Evolutionary conservation across 2,113 vertebrate species (phyloP).

Genomic region (Xyrauchen texanus): DNA sequence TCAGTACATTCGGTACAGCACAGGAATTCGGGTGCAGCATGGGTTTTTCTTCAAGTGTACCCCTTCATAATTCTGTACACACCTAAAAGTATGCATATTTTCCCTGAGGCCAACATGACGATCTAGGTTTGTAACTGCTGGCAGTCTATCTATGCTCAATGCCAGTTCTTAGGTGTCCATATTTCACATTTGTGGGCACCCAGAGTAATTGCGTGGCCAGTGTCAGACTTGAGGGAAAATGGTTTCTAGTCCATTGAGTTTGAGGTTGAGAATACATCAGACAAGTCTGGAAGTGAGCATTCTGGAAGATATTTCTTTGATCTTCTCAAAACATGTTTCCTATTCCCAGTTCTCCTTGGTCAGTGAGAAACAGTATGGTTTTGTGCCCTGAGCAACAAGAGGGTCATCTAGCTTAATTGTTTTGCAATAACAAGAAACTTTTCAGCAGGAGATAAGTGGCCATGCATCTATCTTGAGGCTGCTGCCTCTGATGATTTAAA

Average conservation of each 20-base stretch:
- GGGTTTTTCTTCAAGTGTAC: no score
- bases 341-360: not conserved
- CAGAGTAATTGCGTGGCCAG: not conserved
- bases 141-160: not conserved
- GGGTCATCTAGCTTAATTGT: not conserved
- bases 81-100: no score
- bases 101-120: no score
- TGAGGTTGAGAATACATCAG: no score
- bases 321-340: not conserved
- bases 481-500: not conserved
- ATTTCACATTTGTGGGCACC: not conserved
- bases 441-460: slow-evolving; percentile 15
- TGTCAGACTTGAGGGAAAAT: not conserved
- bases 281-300: no score
- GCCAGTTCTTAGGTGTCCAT: not conserved
- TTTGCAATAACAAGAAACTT: not conserved
- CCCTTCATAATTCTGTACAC: no score
- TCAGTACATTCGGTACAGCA: no score
- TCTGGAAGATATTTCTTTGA: not conserved
- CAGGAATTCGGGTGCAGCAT: no score
- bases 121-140: no score
- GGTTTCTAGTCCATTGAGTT: no score
- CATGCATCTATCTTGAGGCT: not conserved
- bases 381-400: not conserved
- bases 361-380: not conserved